Evolutionary conservation across 2,888 invertebrate genomes (phyloP).

Genomic region (Operophtera brumata): DNA sequence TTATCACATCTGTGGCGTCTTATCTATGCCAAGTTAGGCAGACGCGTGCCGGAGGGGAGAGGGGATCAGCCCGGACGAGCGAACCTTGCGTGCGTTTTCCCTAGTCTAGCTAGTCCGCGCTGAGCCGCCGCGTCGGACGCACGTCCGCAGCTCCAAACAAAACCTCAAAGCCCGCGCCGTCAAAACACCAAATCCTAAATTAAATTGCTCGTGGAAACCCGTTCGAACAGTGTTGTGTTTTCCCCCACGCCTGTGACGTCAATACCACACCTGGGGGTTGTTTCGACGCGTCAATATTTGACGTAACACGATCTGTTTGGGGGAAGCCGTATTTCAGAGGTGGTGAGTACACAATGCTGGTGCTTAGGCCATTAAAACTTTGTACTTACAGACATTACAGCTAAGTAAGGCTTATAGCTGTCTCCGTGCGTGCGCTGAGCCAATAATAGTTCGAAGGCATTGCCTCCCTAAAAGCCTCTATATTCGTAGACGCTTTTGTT

Average conservation of each 20-base stretch:
- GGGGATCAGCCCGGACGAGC: conserved; percentile 50
- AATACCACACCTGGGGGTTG: conserved; percentile 30
- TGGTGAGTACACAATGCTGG: conserved; percentile 32
- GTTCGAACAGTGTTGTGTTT: conserved; percentile 36
- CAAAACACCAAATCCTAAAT: conserved; percentile 64
- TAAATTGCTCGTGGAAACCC: conserved; percentile 48
- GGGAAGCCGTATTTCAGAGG: conserved; percentile 48
- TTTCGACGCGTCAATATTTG: conserved; percentile 44
- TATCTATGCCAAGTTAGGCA: conserved; percentile 52
- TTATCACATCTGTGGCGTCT: conserved; percentile 48
- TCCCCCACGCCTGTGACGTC: conserved; percentile 44
- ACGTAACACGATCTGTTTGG: conserved; percentile 45
- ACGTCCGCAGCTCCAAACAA: conserved; percentile 41
- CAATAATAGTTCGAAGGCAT: conserved; percentile 5
- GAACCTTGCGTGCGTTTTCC: conserved; percentile 43
- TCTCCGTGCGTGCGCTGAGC: conserved; percentile 5
- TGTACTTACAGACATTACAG: conserved; percentile 8
- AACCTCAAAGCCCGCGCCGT: conserved; percentile 52
- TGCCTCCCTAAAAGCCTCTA: conserved; percentile 1
- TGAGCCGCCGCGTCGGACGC: conserved; percentile 43
- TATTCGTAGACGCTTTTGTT: conserved; percentile 7
- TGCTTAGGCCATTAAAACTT: conserved; percentile 21
- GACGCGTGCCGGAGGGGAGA: conserved; percentile 62
- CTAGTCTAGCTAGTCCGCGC: conserved; percentile 57
- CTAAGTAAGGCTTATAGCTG: conserved; percentile 11